Evolutionary conservation across 2,888 invertebrate species (phyloP), one percentile per base, ranked within the genome.

Genomic region (Lycia hirtaria): DNA sequence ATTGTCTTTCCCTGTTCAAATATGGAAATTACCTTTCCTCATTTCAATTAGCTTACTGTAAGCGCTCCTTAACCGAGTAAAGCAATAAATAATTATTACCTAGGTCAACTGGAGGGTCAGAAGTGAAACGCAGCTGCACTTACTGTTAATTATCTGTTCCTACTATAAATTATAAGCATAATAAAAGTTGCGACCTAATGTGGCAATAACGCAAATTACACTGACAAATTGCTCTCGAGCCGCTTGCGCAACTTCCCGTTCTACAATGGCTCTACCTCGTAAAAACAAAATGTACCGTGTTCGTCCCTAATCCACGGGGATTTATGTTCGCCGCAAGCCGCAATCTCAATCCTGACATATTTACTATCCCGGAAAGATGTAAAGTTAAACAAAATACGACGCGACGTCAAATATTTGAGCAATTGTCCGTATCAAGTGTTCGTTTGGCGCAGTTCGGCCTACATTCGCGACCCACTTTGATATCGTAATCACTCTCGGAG

Each of bases 401-500:
- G 33, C 22, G 15, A 45, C 30, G 50, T 48, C 41, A 51, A 56
- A 62, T 61, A 62, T 67, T 67, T 50, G 56, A 65, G 61, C 64
- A 67, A 66, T 65, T 63, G 65, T 60, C 63, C 69, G 66, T 64
- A 66, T 67, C 70, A 69, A 75, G 70, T 75, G 68, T 70, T 14
- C 41, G 72, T 69, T 64, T 69, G 64, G 56, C 60, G 56, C 44
- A 43, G 63, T 51, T 56, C 65, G 77, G 56, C 75, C 79, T 71
- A 81, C 75, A 81, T 83, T 68, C 65, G 62, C 78, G 87, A 74
- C 84, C 83, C 70, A 86, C 72, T 73, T 87, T 72, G 87, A 85
- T 87, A 87, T 56, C 66, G 77, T 80, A 78, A 81, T 80, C 76
- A 55, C 62, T 58, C 62, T 65, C 62, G 45, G 64, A 68, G 66